phyloP scores from a whole-genome alignment of 2,113 vertebrate species.

The Nerophis lumbriciformis region DNA sequence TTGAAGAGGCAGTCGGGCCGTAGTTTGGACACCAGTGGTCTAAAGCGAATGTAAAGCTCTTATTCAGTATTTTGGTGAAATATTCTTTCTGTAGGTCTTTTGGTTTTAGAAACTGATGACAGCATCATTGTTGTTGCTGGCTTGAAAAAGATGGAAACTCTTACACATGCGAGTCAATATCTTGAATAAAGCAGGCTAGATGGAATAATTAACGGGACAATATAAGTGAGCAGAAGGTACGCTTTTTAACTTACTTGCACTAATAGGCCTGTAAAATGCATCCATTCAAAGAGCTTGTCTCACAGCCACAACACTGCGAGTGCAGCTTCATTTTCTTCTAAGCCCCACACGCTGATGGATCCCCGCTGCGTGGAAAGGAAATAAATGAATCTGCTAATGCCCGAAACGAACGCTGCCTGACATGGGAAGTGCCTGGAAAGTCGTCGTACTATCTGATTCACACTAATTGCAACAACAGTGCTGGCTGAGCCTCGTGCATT shows the following conservation, averaged over 20 bases:
- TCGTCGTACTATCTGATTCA: constrained; percentile 1
- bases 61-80: neutral
- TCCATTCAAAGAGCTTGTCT: constrained; percentile 18
- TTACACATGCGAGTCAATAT: neutral
- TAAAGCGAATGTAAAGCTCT: neutral
- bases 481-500: constrained; percentile 25
- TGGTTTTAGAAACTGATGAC: neutral
- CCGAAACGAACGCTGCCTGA: constrained; percentile 5
- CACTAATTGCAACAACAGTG: constrained; percentile 21
- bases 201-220: constrained; percentile 6
- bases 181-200: constrained; percentile 4
- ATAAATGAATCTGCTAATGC: constrained; percentile 7
- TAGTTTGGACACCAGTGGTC: neutral
- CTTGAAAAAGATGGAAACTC: constrained; percentile 8
- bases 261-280: constrained; percentile 20
- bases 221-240: neutral
- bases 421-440: neutral
- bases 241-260: constrained; percentile 10
- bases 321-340: constrained; percentile 7
- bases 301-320: constrained; percentile 8
- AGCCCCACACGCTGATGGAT: constrained; percentile 1
- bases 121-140: constrained; percentile 3
- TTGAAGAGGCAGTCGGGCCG: too few species aligned
- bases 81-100: neutral
- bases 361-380: neutral